Evolutionary conservation across 2,888 invertebrate species (phyloP), one percentile per base, ranked within the genome.

Genomic region (Malachius bipustulatus): DNA sequence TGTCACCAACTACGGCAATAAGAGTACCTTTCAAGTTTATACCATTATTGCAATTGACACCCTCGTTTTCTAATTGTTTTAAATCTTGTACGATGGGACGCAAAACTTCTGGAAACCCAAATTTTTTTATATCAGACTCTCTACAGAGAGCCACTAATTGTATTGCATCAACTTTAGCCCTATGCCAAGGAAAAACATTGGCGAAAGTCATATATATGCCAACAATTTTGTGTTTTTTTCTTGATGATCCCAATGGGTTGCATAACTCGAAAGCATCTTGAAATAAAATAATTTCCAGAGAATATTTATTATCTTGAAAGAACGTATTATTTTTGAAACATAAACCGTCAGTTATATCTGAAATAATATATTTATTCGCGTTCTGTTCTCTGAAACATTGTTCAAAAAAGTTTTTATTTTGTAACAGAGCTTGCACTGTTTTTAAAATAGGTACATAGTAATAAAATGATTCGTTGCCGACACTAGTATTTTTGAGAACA

Each of bases 1-100:
- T 46, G 26, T 46, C 46, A 4, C 46, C 46, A 27, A 40, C 14
- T 3, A 49, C 42, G 16, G 42, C 48, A 33, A 47, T 26, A 8
- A 49, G 2, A 16, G 39, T 29, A 4, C 46, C 47, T 42, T 39
- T 37, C 9, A 40, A 8, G 8, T 9, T 24, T 8, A 24, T 24
- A 8, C 24, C 24, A 9, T 8, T 9, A 8, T 27, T 16, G 14
- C 8, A 8, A 8, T 24, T 9, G 9, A 24, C 9, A 24, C 24
- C 24, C 8, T 24, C 24, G 9, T 8, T 24, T 9, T 24, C 24
- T 24, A 24, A 8, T 24, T 24, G 8, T 24, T 24, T 24, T 8
- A 24, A 8, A 24, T 24, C 24, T 24, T 24, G 8, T 24, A 24
- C 9, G 8, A 24, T 24, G 8, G 8, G 8, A 8, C 9, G 8